These are phyloP conservation scores for Nephrotoma guestfalica DNA, from an alignment of 2,888 invertebrate species.

Conservation along the genomic window DNA sequence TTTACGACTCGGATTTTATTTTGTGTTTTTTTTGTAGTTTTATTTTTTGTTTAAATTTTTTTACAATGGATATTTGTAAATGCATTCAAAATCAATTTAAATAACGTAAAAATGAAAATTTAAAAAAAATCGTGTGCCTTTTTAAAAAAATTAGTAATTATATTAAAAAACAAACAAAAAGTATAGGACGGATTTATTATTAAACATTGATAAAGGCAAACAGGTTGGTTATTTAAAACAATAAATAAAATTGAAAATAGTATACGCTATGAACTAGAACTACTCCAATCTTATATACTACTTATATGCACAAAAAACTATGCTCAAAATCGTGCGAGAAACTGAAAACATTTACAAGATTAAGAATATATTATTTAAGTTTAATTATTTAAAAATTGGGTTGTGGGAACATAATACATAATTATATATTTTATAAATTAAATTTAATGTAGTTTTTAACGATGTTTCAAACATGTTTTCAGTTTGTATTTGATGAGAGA, in stretches of 20 bases:
- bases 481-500: not conserved
- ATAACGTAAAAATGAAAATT: not conserved
- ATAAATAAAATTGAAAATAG: not conserved
- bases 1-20: not conserved
- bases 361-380: not conserved
- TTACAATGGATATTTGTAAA: not conserved
- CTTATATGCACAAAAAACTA: conserved; percentile 1
- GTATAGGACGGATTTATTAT: not conserved
- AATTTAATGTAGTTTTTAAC: not conserved
- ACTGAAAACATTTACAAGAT: conserved; percentile 1
- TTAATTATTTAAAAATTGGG: conserved; percentile 2
- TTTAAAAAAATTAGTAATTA: not conserved
- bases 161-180: not conserved
- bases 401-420: conserved; percentile 5
- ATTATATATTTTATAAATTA: not conserved
- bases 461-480: not conserved
- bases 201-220: not conserved
- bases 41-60: not conserved
- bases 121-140: not conserved
- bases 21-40: not conserved
- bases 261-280: conserved; percentile 1
- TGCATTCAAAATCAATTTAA: not conserved
- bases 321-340: not conserved
- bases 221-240: not conserved
- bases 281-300: not conserved